Conservation (phyloP, 2,888 invertebrate genomes). For the Acanthopleura granulata region DNA sequence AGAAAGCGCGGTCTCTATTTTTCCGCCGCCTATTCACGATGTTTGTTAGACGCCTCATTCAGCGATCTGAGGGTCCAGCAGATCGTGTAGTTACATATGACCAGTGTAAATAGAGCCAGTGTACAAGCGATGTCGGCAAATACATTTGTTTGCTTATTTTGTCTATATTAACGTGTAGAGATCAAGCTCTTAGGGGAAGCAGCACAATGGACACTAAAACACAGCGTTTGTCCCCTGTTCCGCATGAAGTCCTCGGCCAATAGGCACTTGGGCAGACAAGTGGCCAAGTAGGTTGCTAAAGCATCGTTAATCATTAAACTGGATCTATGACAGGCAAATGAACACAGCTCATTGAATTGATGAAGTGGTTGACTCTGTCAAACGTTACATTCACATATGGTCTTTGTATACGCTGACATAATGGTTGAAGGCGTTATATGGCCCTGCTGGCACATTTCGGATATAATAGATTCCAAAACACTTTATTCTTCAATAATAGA, state of each 20-base stretch:
- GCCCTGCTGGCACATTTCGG: too few relatives aligned
- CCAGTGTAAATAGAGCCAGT: neutral
- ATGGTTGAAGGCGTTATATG: too few relatives aligned
- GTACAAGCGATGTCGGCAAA: slow-evolving; percentile 6
- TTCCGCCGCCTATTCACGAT: neutral
- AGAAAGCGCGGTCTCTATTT: slow-evolving; percentile 4
- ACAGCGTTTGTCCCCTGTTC: neutral
- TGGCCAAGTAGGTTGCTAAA: neutral
- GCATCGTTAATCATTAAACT: neutral
- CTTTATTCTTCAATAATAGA: too few relatives aligned
- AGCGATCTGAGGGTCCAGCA: neutral
- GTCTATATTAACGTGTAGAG: neutral
- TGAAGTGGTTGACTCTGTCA: neutral
- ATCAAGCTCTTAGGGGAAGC: slow-evolving; percentile 1
- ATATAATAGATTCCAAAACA: too few relatives aligned
- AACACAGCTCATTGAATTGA: neutral
- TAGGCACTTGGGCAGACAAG: neutral
- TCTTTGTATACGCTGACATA: too few relatives aligned
- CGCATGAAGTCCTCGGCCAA: neutral
- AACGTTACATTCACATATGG: too few relatives aligned
- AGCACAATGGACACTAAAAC: neutral
- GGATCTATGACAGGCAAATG: neutral
- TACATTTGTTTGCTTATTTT: slow-evolving; percentile 12
- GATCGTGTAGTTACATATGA: slow-evolving; percentile 5
- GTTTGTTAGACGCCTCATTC: slow-evolving; percentile 3